Percentiles rank a stretch among this genome's conserved stretches.
phyloP scores from a whole-genome alignment of 2,888 invertebrate genomes.

The Ectobius pallidus region DNA sequence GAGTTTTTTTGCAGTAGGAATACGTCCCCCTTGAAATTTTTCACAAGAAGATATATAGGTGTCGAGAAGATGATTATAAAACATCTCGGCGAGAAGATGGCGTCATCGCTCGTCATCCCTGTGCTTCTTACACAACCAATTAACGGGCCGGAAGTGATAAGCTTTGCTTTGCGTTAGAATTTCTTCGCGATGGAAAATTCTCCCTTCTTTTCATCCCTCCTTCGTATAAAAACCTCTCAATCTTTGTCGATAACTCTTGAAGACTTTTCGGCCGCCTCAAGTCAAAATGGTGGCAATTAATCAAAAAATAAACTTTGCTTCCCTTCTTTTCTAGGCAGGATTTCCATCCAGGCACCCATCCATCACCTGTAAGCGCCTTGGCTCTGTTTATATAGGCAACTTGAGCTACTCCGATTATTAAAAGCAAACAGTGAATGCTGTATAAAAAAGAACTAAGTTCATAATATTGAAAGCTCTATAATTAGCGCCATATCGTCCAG shows the following conservation, averaged over 20 bases:
- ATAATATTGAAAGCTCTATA: slow-evolving; percentile 13
- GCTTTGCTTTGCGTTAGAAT: slow-evolving; percentile 29
- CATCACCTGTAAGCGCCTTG: slow-evolving; percentile 24
- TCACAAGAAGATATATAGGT: neutral
- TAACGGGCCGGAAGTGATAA: slow-evolving; percentile 40
- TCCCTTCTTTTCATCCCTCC: neutral
- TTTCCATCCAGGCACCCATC: slow-evolving; percentile 24
- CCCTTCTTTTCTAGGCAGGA: neutral
- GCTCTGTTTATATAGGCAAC: slow-evolving; percentile 30
- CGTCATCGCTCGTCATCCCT: slow-evolving; percentile 28
- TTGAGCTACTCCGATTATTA: slow-evolving; percentile 33
- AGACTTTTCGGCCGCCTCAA: slow-evolving; percentile 36
- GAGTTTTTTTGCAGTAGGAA: too few relatives aligned
- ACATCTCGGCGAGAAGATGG: slow-evolving; percentile 32
- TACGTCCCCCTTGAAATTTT: neutral
- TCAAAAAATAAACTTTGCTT: slow-evolving; percentile 39
- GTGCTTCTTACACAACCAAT: slow-evolving; percentile 35
- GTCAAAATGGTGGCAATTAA: slow-evolving; percentile 43
- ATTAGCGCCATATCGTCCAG: slow-evolving; percentile 12
- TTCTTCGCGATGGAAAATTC: slow-evolving; percentile 24
- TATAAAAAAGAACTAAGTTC: slow-evolving; percentile 31
- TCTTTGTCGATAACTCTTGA: slow-evolving; percentile 41
- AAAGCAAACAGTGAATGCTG: slow-evolving; percentile 31
- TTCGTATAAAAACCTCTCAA: slow-evolving; percentile 37
- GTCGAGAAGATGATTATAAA: slow-evolving; percentile 30